Base-by-base conservation (phyloP, 2,113 vertebrate genomes). In the Tautogolabrus adspersus region DNA sequence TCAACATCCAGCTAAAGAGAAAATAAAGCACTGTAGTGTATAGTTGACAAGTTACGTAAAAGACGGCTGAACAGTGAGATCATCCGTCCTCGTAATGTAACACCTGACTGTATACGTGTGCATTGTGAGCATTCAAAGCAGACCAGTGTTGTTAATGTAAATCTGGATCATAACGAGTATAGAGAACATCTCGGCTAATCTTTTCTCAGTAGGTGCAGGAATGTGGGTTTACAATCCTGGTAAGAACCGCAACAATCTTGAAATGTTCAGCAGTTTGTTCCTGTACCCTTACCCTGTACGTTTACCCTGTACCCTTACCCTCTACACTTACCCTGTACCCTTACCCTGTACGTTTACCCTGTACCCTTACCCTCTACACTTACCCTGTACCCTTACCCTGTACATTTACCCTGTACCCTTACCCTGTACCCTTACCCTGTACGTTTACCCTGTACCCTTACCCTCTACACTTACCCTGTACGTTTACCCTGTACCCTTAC, bases 31-130 rank as follows among this genome's bases (percentile, higher is more conserved):
- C 34, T 0, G 9, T 22, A 26, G 67, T 68, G 77, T 19, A 59
- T 40, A 0, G n/a, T 62, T 69, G 21, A 12, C 0, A 65, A 26
- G 66, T 84, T 85, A 81, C 21, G 47, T 83, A 87, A 89, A 83
- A 54, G 5, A 74, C 18, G 7, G 38, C 34, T 11, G 21, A 58
- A 56, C 65, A 8, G 19, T 1, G 47, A 13, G 37, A 62, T 85
- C 83, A 88, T 80, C 68, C 81, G 5, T 23, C 16, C 49, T 44
- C 3, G 1, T 19, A 60, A 76, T 55, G 34, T 1, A 52, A 70
- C 64, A 86, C 57, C 64, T 83, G 76, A 87, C 66, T 30, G 16
- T 12, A 22, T 38, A 10, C 38, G 57, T 63, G 34, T 30, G 70
- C n/a, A 69, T 30, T 2, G 65, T 5, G 38, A 61, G 21, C 58